Percentiles rank a stretch among this genome's conserved stretches.
These are phyloP conservation scores for Unio delphinus DNA, from an alignment of 2,888 invertebrate genomes.

Conservation along the genomic window DNA sequence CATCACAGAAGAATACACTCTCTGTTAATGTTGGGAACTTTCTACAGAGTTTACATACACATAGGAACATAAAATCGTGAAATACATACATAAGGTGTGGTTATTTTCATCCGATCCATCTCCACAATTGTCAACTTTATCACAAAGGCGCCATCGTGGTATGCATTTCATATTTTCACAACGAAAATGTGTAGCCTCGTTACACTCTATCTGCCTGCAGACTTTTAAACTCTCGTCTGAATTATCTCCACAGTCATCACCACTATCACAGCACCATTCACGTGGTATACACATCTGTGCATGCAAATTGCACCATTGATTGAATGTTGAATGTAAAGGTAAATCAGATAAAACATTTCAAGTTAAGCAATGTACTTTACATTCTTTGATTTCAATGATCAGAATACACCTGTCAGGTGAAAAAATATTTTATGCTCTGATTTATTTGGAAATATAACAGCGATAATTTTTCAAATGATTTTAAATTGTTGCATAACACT, in stretches of 20 bases:
- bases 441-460: too few species aligned
- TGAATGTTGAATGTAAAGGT: too few species aligned
- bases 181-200: slow-evolving; percentile 50
- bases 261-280: slow-evolving; percentile 65
- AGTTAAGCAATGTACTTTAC: too few species aligned
- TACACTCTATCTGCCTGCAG: slow-evolving; percentile 58
- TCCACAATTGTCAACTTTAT: slow-evolving; percentile 83
- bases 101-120: slow-evolving; percentile 75
- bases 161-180: slow-evolving; percentile 66
- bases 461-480: too few species aligned
- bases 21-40: too few species aligned
- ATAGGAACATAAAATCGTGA: neutral
- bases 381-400: too few species aligned
- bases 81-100: neutral
- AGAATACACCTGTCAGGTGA: too few species aligned
- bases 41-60: too few species aligned
- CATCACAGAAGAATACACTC: too few species aligned
- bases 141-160: slow-evolving; percentile 79
- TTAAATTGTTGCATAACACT: too few species aligned
- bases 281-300: slow-evolving; percentile 75
- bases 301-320: neutral
- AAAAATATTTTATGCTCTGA: too few species aligned
- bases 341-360: too few species aligned
- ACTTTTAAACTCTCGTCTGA: slow-evolving; percentile 65
- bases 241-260: slow-evolving; percentile 68